Base-by-base conservation (phyloP, 1,140 invertebrate species). In the Papilio polyxenes region DNA sequence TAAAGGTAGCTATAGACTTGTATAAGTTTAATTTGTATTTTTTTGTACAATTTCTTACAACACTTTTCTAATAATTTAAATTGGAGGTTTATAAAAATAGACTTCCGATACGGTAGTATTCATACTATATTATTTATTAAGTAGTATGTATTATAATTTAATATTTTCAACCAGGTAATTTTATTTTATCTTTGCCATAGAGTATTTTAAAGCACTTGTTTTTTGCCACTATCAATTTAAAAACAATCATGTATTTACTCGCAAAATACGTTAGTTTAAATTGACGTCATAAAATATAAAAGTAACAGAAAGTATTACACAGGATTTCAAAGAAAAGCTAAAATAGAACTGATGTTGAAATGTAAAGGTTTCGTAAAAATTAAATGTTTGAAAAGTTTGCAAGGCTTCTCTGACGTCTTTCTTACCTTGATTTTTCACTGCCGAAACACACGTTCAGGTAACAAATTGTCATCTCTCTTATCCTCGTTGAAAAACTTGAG, bases 341-440 rank as follows among this genome's bases (percentile, higher is more conserved):
- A 72, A 72, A 37, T 72, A 7, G 31, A 17, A 40, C 31, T 72
- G 37, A 72, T 72, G 65, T 72, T 15, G 31, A 37, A 72, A 40
- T 37, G 31, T 37, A 72, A 72, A 37, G 13, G 31, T 40, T 72
- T 72, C 65, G 31, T 72, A 17, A 72, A 69, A 72, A 72, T 72
- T 72, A 72, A 72, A 37, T 10, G 10, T 37, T 72, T 72, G 13
- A 8, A 72, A 37, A 72, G 23, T 72, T 72, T 72, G 13, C 31
- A 69, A 20, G 59, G 78, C 78, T 80, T 80, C 51, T 56, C 78
- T 80, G 78, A 80, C 59, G 78, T 80, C 59, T 49, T 44, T 65
- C 56, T 49, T 65, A 59, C 78, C 17, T 10, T 51, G 13, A 51
- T 10, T 51, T 51, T 10, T 51, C 49, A 51, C 13, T 51, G 49